Percentiles rank a stretch among this genome's conserved stretches.
These are phyloP conservation scores for Mohoua ochrocephala DNA, from an alignment of 2,113 vertebrate genomes.

Conservation along the genomic window DNA sequence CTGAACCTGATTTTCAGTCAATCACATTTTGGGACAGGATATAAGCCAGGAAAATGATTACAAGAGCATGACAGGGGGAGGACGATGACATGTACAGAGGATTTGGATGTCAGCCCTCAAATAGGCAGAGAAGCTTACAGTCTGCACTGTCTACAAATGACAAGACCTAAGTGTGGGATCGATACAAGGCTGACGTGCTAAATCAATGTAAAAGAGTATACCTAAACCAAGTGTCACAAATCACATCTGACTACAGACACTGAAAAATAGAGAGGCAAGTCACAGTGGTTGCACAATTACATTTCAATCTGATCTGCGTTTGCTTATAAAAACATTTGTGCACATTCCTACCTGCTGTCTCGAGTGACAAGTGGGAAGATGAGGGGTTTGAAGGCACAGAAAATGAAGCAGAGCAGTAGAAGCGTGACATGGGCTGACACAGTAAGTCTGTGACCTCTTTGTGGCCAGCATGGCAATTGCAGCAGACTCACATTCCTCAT, in stretches of 20 bases:
- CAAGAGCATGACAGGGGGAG: background rate
- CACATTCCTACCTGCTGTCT: background rate
- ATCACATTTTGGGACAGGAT: background rate
- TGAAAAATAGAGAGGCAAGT: background rate
- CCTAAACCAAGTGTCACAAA: background rate
- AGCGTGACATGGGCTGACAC: fast-evolving
- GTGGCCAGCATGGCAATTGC: background rate
- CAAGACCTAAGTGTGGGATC: background rate
- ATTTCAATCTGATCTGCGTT: background rate
- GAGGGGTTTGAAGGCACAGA: background rate
- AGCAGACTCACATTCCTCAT: background rate
- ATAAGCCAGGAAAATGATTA: background rate
- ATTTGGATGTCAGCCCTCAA: background rate
- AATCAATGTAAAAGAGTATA: background rate
- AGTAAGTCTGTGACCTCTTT: background rate
- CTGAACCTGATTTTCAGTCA: background rate
- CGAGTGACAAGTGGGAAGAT: background rate
- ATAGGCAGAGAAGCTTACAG: background rate
- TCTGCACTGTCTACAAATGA: background rate
- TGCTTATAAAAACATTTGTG: background rate
- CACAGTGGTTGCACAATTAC: background rate
- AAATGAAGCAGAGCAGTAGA: background rate
- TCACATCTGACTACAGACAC: background rate
- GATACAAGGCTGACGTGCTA: background rate
- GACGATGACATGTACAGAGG: fast-evolving